Conservation (phyloP, 1,140 invertebrate species). For the Chironomus tepperi region DNA sequence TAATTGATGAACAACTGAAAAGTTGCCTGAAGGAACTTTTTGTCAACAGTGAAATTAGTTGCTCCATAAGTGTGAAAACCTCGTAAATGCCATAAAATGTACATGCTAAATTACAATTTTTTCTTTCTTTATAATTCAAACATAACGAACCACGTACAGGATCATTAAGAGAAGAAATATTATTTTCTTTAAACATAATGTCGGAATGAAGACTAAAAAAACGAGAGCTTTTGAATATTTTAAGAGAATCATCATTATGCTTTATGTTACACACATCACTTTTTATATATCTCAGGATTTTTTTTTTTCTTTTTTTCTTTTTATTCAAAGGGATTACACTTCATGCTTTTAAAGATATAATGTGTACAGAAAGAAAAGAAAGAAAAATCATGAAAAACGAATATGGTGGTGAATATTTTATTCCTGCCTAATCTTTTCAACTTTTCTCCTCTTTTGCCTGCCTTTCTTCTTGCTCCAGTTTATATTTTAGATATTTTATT, state of each 20-base stretch:
- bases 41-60: no score
- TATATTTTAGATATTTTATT: neutral
- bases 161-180: neutral
- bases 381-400: no score
- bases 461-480: conserved; percentile 16
- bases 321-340: neutral
- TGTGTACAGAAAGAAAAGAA: neutral
- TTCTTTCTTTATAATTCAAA: no score
- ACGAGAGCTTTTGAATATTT: neutral
- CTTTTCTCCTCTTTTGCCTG: neutral
- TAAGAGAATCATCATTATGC: conserved; percentile 6
- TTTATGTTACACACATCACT: conserved; percentile 4
- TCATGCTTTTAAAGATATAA: neutral
- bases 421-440: neutral
- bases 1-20: no score
- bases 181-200: neutral
- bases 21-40: no score
- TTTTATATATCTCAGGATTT: neutral
- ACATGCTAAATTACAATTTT: no score
- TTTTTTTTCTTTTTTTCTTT: no score
- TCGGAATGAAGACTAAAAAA: neutral
- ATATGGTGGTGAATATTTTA: conserved; percentile 3
- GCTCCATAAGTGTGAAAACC: no score
- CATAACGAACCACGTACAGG: neutral
- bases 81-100: no score